Evolutionary conservation across 2,888 invertebrate species (phyloP).

Genomic region (Timandra comae): DNA sequence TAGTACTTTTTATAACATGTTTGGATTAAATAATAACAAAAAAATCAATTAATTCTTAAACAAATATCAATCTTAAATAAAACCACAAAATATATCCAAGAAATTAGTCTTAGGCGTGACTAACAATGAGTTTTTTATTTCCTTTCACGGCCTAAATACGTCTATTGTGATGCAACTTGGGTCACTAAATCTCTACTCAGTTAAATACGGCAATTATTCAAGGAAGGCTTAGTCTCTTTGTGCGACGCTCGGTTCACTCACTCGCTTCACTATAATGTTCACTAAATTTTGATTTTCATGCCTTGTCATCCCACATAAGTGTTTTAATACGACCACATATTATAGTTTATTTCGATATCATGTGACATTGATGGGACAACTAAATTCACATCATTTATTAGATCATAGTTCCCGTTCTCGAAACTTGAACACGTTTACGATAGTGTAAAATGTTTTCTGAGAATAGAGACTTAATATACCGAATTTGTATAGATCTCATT

Average conservation of each 20-base stretch:
- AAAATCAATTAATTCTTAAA: no score
- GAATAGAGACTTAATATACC: constrained; percentile 29
- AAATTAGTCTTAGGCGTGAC: constrained; percentile 16
- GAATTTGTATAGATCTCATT: constrained; percentile 44
- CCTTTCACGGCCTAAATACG: constrained; percentile 51
- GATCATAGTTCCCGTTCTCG: constrained; percentile 20
- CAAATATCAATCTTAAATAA: constrained; percentile 14
- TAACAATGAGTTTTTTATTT: constrained; percentile 48
- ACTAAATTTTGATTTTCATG: constrained; percentile 67
- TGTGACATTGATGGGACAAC: constrained; percentile 38
- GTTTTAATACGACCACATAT: constrained; percentile 51
- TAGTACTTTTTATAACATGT: no score
- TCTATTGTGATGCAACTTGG: constrained; percentile 47
- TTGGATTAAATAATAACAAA: no score
- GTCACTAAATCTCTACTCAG: constrained; percentile 48
- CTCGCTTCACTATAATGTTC: constrained; percentile 39
- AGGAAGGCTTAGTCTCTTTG: constrained; percentile 59
- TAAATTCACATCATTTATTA: constrained; percentile 23
- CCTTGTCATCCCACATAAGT: constrained; percentile 62
- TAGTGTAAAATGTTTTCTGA: constrained; percentile 10
- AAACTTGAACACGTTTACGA: constrained; percentile 6
- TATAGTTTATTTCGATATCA: constrained; percentile 45
- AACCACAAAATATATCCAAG: constrained; percentile 16
- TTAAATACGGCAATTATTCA: constrained; percentile 70
- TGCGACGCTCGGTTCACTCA: constrained; percentile 42